phyloP scores from a whole-genome alignment of 1,140 invertebrate species.

The Ceratosolen fusciceps region DNA sequence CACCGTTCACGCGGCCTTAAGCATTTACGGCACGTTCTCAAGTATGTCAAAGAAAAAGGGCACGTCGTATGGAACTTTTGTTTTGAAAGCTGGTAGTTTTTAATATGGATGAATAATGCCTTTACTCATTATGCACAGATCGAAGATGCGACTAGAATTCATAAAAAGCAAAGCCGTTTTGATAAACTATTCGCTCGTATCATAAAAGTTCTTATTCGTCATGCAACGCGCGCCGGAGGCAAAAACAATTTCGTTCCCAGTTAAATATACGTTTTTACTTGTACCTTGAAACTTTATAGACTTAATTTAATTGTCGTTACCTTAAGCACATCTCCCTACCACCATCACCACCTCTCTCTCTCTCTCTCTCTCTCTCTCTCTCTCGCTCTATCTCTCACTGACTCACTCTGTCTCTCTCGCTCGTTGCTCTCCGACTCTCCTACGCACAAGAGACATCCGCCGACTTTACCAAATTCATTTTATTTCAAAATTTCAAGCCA shows the following conservation, averaged over 20 bases:
- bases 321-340: slow-evolving; percentile 32
- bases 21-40: slow-evolving; percentile 41
- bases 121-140: slow-evolving; percentile 43
- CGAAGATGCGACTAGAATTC: slow-evolving; percentile 48
- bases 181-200: slow-evolving; percentile 44
- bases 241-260: slow-evolving; percentile 29
- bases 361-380: too few relatives aligned
- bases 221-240: slow-evolving; percentile 25
- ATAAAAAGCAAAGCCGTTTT: slow-evolving; percentile 22
- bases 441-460: too few relatives aligned
- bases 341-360: too few relatives aligned
- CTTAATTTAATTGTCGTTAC: slow-evolving; percentile 31
- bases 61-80: slow-evolving; percentile 41
- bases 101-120: slow-evolving; percentile 47
- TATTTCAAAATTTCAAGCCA: background rate
- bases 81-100: slow-evolving; percentile 47
- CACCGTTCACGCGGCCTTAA: slow-evolving; percentile 14
- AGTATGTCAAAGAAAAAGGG: slow-evolving; percentile 50
- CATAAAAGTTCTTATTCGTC: slow-evolving; percentile 46
- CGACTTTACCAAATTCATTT: background rate
- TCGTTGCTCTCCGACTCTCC: too few relatives aligned
- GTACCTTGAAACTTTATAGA: slow-evolving; percentile 24
- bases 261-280: slow-evolving; percentile 25
- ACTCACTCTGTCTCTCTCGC: too few relatives aligned
- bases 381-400: too few relatives aligned